These are phyloP conservation scores for Oreochromis niloticus DNA, from an alignment of 2,113 vertebrate species.

Conservation along the genomic window DNA sequence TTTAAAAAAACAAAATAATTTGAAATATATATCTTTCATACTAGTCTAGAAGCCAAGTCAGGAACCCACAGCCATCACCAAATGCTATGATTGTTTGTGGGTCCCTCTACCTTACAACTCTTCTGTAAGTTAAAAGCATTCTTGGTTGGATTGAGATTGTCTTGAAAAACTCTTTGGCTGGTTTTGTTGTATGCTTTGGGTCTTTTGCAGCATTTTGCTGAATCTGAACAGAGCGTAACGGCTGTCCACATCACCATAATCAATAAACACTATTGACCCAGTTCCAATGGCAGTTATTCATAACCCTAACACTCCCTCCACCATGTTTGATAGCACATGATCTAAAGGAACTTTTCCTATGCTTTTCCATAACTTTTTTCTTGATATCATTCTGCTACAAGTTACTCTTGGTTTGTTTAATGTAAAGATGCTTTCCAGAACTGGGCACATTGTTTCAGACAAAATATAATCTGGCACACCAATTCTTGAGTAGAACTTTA, in stretches of 20 bases:
- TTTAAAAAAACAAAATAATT: too few species aligned
- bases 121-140: not conserved
- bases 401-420: not conserved
- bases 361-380: not conserved
- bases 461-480: not conserved
- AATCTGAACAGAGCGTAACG: not conserved
- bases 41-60: not conserved
- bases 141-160: not conserved
- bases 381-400: not conserved
- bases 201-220: not conserved
- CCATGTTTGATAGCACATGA: not conserved
- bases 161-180: not conserved
- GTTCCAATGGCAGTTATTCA: not conserved
- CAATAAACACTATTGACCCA: not conserved
- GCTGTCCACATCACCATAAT: not conserved
- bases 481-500: not conserved
- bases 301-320: not conserved
- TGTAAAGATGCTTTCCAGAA: not conserved
- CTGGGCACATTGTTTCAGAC: not conserved
- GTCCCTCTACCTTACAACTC: not conserved
- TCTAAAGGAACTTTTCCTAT: not conserved
- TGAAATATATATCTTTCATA: not conserved
- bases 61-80: not conserved
- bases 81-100: not conserved
- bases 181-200: not conserved